Conservation (phyloP, 2,888 invertebrate species). For the Molorchus minor region DNA sequence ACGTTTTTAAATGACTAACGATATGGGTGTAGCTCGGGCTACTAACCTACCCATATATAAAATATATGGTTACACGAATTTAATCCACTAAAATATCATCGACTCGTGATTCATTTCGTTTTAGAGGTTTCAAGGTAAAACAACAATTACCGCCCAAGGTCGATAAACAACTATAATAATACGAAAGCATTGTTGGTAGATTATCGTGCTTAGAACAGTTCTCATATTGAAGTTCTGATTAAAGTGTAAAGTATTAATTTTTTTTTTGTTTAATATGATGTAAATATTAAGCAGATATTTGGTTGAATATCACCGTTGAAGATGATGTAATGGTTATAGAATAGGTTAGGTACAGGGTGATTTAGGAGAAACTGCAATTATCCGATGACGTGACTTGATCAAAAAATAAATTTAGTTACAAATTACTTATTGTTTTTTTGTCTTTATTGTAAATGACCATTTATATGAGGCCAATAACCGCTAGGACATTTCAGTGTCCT, state of each 20-base stretch:
- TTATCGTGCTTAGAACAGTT: conserved; percentile 4
- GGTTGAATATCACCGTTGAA: too few species aligned
- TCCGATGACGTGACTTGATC: too few species aligned
- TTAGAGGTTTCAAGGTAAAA: conserved; percentile 14
- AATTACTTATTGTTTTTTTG: too few species aligned
- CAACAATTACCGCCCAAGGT: conserved; percentile 25
- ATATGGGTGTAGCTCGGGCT: not conserved
- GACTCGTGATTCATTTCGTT: conserved; percentile 6
- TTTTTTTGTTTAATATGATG: too few species aligned
- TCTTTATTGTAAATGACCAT: too few species aligned
- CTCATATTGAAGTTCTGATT: conserved; percentile 1
- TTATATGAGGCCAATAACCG: too few species aligned
- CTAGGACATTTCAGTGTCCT: too few species aligned
- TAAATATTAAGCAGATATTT: too few species aligned
- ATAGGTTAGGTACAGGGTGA: too few species aligned
- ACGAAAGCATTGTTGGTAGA: conserved; percentile 1
- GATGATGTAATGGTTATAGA: too few species aligned
- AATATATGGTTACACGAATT: conserved; percentile 8
- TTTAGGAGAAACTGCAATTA: too few species aligned
- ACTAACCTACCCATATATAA: conserved; percentile 16
- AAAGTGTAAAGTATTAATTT: not conserved
- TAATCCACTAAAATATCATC: not conserved
- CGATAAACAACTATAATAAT: conserved; percentile 24
- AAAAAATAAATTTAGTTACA: too few species aligned
- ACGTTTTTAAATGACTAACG: not conserved